Base-by-base conservation (phyloP, 2,888 invertebrate genomes). In the Miltochrista miniata region DNA sequence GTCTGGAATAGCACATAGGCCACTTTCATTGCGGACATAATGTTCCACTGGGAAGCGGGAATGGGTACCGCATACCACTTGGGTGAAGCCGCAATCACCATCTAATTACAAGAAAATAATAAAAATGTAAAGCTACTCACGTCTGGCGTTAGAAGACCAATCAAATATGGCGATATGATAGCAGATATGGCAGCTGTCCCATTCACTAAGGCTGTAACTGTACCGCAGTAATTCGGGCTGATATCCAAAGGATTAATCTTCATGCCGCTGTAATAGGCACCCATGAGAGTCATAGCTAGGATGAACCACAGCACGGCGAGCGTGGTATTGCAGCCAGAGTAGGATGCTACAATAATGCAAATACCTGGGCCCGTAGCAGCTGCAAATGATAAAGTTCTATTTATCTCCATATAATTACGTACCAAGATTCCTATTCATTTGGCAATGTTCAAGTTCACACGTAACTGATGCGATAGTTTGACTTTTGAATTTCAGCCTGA, bases 191-290 rank as follows among this genome's bases (percentile, higher is more conserved):
- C 93, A 7, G 94, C 94, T 14, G 93, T 92, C 0, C 94, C 94
- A 61, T 94, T 95, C 5, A 94, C 94, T 63, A 95, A 80, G 0
- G 94, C 94, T 70, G 94, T 94, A 7, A 93, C 85, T 0, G 94
- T 93, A 3, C 94, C 94, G 1, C 94, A 93, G 66, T 93, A 94
- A 72, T 94, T 94, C 0, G 94, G 93, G 2, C 93, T 92, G 45
- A 95, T 88, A 64, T 94, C 95, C 33, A 94, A 78, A 0, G 94
- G 92, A 67, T 94, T 94, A 40, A 94, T 93, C 78, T 94, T 94
- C 92, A 95, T 93, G 24, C 94, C 94, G 53, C 94, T 93, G 82
- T 95, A 95, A 75, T 94, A 95, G 1, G 94, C 93, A 0, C 95
- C 95, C 94, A 95, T 95, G 14, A 94, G 92, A 0, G 93, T 93